Evolutionary conservation across 2,797 vertebrate species (phyloP).

Genomic region (Emys orbicularis): DNA sequence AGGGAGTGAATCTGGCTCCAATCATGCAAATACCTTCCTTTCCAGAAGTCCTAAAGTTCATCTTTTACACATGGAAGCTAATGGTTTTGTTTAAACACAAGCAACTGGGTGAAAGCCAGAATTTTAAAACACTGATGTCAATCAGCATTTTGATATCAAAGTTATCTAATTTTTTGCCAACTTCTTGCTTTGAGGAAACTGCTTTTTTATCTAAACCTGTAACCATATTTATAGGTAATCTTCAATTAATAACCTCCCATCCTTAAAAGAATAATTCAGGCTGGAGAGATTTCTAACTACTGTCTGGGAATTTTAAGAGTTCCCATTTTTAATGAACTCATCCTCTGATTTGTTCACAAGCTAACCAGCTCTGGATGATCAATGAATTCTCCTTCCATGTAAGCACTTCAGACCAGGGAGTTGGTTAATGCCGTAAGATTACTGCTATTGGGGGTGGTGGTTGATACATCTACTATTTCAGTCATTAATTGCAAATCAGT

Average conservation of each 20-base stretch:
- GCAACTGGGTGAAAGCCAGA: constrained; percentile 20
- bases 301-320: constrained; percentile 21
- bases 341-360: constrained; percentile 41
- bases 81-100: constrained; percentile 42
- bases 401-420: constrained; percentile 30
- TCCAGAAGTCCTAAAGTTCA: constrained; percentile 10
- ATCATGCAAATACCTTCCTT: background rate
- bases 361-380: constrained; percentile 45
- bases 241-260: background rate
- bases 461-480: background rate
- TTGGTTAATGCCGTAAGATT: constrained; percentile 22
- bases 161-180: background rate
- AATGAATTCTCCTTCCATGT: constrained; percentile 49
- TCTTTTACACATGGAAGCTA: constrained; percentile 16
- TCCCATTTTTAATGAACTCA: constrained; percentile 38
- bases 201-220: background rate
- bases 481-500: constrained; percentile 9
- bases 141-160: background rate
- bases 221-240: background rate
- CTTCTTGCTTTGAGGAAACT: background rate
- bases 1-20: background rate
- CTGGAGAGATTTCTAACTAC: background rate
- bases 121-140: background rate
- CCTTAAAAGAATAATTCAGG: constrained; percentile 32
- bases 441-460: background rate